phyloP scores from a whole-genome alignment of 2,888 invertebrate genomes.

The Argyra leucocephala region DNA sequence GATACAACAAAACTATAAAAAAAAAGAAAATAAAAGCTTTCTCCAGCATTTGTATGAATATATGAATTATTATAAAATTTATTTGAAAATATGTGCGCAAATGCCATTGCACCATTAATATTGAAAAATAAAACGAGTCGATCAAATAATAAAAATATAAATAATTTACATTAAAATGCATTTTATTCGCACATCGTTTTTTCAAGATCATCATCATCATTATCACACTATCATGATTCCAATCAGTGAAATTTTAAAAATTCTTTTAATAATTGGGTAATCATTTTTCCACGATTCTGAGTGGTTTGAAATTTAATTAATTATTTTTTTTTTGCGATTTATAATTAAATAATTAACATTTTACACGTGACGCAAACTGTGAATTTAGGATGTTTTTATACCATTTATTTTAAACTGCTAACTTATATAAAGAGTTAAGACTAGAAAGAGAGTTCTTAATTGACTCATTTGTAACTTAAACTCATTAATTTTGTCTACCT shows the following conservation, averaged over 20 bases:
- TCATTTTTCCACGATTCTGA: not conserved
- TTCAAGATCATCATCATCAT: not conserved
- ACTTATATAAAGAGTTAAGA: no score
- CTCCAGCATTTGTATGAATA: not conserved
- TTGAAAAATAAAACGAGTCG: not conserved
- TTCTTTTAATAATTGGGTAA: not conserved
- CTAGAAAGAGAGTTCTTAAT: no score
- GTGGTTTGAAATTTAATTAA: no score
- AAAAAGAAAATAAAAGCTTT: not conserved
- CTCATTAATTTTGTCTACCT: no score
- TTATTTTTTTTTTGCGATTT: no score
- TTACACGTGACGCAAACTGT: no score
- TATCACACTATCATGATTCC: not conserved
- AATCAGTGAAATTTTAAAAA: not conserved
- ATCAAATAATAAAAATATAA: slow-evolving; percentile 1
- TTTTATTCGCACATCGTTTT: not conserved
- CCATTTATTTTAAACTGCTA: no score
- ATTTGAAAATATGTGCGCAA: not conserved
- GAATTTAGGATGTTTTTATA: no score
- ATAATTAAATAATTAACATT: no score
- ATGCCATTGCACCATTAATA: not conserved
- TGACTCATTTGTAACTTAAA: no score
- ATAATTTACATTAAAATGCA: not conserved
- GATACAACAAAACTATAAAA: not conserved
- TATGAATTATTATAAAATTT: not conserved